Conservation (phyloP, 2,888 invertebrate species). For the Kuschelorhynchus macadamiae region DNA sequence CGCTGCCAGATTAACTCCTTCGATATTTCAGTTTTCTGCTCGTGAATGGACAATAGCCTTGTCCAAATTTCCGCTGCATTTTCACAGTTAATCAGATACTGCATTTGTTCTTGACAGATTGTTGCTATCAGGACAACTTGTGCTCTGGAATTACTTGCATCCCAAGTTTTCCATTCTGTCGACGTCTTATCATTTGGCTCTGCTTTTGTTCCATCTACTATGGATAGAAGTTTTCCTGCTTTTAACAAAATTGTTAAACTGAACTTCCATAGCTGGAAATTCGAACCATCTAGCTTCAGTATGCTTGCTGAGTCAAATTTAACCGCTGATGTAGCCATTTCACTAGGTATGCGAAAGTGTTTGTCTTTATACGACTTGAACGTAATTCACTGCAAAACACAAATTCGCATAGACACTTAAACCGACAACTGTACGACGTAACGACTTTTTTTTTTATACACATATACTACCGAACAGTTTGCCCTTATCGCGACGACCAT, state of each 20-base stretch:
- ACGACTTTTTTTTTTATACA: too few relatives aligned
- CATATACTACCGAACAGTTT: too few relatives aligned
- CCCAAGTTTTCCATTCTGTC: conserved; percentile 15
- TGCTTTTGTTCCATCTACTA: conserved; percentile 7
- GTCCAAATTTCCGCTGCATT: conserved; percentile 57
- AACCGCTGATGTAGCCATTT: too few relatives aligned
- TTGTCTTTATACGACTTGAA: too few relatives aligned
- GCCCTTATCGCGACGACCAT: too few relatives aligned
- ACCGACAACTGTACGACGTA: too few relatives aligned
- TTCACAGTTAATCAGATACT: conserved; percentile 45
- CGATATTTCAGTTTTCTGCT: conserved; percentile 38
- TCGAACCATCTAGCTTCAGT: background rate
- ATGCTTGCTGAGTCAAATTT: background rate
- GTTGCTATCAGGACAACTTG: conserved; percentile 21
- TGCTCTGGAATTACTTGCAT: conserved; percentile 19
- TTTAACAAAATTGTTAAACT: conserved; percentile 17
- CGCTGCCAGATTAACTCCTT: conserved; percentile 23
- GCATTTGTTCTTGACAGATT: conserved; percentile 19
- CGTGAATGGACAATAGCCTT: conserved; percentile 54
- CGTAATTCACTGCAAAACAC: too few relatives aligned
- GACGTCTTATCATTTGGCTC: conserved; percentile 6
- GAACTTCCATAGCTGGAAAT: conserved; percentile 16
- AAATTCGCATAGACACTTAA: too few relatives aligned
- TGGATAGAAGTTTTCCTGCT: conserved; percentile 5
- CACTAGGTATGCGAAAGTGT: too few relatives aligned